Conservation (phyloP, 2,797 vertebrate genomes). For the Apogon hyalosoma region DNA sequence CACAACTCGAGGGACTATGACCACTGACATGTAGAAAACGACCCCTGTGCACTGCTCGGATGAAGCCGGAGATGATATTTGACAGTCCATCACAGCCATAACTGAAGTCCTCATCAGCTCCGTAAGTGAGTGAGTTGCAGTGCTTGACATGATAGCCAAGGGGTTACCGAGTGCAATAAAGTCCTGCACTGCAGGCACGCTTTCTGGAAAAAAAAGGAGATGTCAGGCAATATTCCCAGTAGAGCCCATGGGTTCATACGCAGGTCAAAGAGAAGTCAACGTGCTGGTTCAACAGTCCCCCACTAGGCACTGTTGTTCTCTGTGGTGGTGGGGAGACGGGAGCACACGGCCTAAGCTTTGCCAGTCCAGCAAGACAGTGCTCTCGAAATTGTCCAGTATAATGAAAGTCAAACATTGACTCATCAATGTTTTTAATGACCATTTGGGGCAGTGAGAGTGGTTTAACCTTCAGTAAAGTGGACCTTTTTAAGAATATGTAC, state of each 20-base stretch:
- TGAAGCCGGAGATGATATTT: slow-evolving; percentile 42
- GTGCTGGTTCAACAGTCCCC: slow-evolving; percentile 60
- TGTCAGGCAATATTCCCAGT: slow-evolving; percentile 70
- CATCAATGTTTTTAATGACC: slow-evolving; percentile 52
- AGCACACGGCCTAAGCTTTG: slow-evolving; percentile 42
- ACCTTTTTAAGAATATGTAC: slow-evolving; percentile 74
- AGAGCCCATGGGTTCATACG: slow-evolving; percentile 54
- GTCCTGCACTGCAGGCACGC: slow-evolving; percentile 68
- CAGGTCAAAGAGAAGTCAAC: slow-evolving; percentile 68
- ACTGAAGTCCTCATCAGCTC: slow-evolving; percentile 56
- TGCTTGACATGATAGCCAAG: slow-evolving; percentile 38
- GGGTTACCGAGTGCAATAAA: slow-evolving; percentile 68
- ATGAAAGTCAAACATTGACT: slow-evolving; percentile 64
- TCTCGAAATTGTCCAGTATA: slow-evolving; percentile 57
- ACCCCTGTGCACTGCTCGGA: slow-evolving; percentile 31
- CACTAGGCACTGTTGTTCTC: slow-evolving; percentile 55
- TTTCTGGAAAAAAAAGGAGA: slow-evolving; percentile 52
- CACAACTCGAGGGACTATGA: slow-evolving; percentile 31
- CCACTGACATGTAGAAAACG: slow-evolving; percentile 46
- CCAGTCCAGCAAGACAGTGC: slow-evolving; percentile 41
- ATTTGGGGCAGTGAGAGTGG: slow-evolving; percentile 78
- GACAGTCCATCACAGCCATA: slow-evolving; percentile 44
- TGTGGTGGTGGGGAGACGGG: slow-evolving; percentile 31
- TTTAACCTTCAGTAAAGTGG: slow-evolving; percentile 54
- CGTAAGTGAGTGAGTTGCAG: slow-evolving; percentile 42